phyloP scores from a whole-genome alignment of 2,113 vertebrate species.

The Ailuropoda melanoleuca region DNA sequence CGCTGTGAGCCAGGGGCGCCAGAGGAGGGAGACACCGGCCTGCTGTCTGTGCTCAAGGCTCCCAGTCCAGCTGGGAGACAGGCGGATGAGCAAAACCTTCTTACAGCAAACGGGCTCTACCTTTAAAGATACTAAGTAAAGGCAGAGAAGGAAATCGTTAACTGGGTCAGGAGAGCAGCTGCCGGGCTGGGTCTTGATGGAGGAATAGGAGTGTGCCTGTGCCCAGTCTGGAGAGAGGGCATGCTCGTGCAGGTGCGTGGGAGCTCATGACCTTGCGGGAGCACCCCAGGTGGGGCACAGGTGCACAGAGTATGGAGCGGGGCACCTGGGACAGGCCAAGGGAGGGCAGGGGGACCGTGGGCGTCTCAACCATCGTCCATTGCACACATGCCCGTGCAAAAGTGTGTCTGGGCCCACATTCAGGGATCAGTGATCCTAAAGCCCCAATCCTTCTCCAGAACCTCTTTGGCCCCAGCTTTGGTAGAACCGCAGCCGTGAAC shows the following conservation, averaged over 20 bases:
- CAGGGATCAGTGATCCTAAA: accelerated
- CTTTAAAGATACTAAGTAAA: accelerated
- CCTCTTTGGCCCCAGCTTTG: background rate
- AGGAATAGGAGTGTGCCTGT: background rate
- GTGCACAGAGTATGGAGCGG: accelerated
- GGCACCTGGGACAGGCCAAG: background rate
- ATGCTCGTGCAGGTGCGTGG: accelerated
- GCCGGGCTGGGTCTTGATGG: background rate
- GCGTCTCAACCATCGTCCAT: background rate
- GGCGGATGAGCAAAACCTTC: background rate
- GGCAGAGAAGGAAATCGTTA: background rate
- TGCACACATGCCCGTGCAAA: accelerated
- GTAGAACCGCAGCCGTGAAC: background rate
- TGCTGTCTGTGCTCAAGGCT: too few species aligned
- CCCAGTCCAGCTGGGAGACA: too few species aligned
- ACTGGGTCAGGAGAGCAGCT: too few species aligned
- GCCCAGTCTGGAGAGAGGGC: background rate
- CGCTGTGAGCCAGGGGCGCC: accelerated
- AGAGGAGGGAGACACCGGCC: accelerated
- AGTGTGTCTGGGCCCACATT: accelerated
- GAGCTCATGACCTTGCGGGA: accelerated
- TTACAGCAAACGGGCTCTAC: background rate
- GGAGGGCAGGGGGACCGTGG: background rate
- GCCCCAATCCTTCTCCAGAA: background rate
- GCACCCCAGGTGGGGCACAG: accelerated